These are phyloP conservation scores for Heliconius aoede DNA, from an alignment of 2,888 invertebrate genomes.

Conservation along the genomic window DNA sequence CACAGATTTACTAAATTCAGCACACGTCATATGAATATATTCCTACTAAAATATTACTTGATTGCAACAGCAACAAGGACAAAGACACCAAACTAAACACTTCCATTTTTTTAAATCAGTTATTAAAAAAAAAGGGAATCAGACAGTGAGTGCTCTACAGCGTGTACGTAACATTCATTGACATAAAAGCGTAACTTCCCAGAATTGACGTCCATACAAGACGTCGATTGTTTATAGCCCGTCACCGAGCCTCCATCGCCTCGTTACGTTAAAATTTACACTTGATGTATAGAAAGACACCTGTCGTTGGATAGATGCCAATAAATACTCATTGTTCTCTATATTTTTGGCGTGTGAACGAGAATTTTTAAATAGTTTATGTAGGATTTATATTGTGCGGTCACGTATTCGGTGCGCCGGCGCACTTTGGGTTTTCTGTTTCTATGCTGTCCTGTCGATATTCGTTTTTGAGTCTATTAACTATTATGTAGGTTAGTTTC, in stretches of 20 bases:
- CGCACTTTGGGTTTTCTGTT: not conserved
- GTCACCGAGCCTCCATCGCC: slow-evolving; percentile 41
- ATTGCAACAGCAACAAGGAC: not conserved
- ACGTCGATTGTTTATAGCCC: slow-evolving; percentile 42
- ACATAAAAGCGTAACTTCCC: slow-evolving; percentile 7
- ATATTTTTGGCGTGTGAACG: slow-evolving; percentile 53
- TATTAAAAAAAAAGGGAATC: not conserved
- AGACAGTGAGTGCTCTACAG: not conserved
- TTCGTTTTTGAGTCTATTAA: not conserved
- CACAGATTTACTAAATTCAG: too few relatives aligned
- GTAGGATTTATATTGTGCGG: slow-evolving; percentile 46
- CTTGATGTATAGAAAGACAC: slow-evolving; percentile 42
- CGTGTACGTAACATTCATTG: not conserved
- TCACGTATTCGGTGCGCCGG: slow-evolving; percentile 44
- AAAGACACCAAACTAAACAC: not conserved
- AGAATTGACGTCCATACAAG: slow-evolving; percentile 34
- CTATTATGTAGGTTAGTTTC: too few relatives aligned
- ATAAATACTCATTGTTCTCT: slow-evolving; percentile 52
- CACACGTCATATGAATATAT: too few relatives aligned
- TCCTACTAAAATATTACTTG: too few relatives aligned
- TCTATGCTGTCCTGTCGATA: not conserved
- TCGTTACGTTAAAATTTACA: slow-evolving; percentile 39
- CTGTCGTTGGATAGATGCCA: slow-evolving; percentile 50
- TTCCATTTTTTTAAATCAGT: not conserved
- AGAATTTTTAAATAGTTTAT: slow-evolving; percentile 49